These are phyloP conservation scores for Haplotaxodon microlepis DNA, from an alignment of 2,113 vertebrate genomes.

Conservation along the genomic window DNA sequence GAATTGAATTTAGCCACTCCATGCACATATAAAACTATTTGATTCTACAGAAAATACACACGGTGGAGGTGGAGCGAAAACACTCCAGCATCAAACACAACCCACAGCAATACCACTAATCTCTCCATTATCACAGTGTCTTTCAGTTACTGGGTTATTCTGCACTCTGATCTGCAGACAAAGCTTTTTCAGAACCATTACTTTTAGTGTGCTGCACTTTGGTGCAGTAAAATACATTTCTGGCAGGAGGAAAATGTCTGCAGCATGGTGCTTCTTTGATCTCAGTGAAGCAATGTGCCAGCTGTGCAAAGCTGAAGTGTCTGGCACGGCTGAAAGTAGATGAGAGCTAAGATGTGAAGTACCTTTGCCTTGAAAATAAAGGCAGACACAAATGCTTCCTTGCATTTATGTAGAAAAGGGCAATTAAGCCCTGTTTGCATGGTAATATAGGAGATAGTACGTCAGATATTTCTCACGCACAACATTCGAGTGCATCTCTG, in stretches of 20 bases:
- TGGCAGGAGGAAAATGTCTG: conserved; percentile 42
- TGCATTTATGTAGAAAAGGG: neutral
- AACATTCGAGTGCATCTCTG: neutral
- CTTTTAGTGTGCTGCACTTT: conserved; percentile 23
- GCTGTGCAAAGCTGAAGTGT: conserved; percentile 36
- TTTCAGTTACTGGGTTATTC: neutral
- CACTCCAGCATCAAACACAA: neutral
- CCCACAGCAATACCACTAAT: neutral
- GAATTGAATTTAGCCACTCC: neutral
- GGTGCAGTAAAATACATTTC: conserved; percentile 52
- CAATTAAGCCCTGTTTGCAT: neutral
- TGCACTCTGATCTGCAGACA: conserved; percentile 33
- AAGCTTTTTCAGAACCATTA: conserved; percentile 3
- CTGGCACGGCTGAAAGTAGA: conserved; percentile 8
- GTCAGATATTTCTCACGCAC: neutral
- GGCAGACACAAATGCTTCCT: neutral
- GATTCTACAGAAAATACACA: neutral
- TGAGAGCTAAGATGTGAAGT: neutral
- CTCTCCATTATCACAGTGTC: neutral
- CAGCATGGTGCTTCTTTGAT: conserved; percentile 48
- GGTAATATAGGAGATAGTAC: neutral
- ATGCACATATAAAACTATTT: neutral
- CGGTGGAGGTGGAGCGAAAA: neutral
- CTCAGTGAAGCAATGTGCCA: conserved; percentile 45
- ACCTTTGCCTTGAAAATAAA: conserved; percentile 5